Conservation (phyloP, 2,113 vertebrate species). For the Eptesicus fuscus region DNA sequence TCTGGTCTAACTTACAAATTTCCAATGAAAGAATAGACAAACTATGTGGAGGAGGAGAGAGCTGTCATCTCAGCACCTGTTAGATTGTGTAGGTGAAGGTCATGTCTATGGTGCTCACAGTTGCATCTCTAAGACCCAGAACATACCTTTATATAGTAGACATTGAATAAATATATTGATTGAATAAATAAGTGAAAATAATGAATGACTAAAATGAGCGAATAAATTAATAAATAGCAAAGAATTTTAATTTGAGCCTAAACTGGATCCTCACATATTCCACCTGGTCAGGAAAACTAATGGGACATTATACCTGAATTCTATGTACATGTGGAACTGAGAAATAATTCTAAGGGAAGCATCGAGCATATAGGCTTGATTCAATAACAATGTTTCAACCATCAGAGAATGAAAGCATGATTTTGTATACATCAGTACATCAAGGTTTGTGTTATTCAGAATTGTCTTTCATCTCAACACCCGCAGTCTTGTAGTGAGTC, state of each 20-base stretch:
- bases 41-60: neutral
- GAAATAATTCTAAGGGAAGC: slow-evolving; percentile 2
- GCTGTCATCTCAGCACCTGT: neutral
- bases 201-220: neutral
- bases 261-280: neutral
- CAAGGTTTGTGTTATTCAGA: neutral
- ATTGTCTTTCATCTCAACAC: neutral
- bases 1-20: neutral
- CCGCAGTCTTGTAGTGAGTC: neutral
- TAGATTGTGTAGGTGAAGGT: neutral
- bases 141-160: neutral
- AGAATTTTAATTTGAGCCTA: neutral
- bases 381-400: neutral
- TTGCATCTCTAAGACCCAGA: neutral
- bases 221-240: neutral
- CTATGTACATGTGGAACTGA: neutral
- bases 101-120: neutral
- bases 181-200: neutral
- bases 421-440: neutral
- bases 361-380: neutral
- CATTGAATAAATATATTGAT: neutral
- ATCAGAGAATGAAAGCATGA: neutral
- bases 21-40: neutral
- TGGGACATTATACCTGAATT: neutral
- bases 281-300: neutral